Conservation (phyloP, 1,140 invertebrate species). For the Patella vulgata region DNA sequence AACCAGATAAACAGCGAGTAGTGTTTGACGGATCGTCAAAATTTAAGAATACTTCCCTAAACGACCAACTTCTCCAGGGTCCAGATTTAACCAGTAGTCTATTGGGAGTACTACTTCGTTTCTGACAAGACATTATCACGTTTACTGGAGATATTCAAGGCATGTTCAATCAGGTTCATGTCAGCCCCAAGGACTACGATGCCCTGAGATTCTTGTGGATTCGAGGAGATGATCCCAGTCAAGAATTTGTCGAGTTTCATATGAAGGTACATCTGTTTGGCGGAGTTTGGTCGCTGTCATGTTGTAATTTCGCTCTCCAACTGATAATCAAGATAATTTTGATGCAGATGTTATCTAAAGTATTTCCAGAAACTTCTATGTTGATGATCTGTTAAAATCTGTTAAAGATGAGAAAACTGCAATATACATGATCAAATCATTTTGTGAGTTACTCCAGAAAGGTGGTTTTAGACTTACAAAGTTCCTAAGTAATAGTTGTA, state of each 20-base stretch:
- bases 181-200: constrained; percentile 4
- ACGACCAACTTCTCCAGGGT: constrained; percentile 25
- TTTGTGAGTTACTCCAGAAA: neutral
- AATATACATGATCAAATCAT: constrained; percentile 3
- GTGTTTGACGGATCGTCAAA: too few relatives aligned
- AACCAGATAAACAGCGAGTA: too few relatives aligned
- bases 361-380: constrained; percentile 12
- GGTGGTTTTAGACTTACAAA: neutral
- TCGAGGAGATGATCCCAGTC: constrained; percentile 1
- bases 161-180: constrained; percentile 27
- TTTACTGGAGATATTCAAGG: constrained; percentile 22
- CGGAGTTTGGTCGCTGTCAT: constrained; percentile 9
- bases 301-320: constrained; percentile 10
- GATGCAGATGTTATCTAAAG: constrained; percentile 13
- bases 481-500: neutral
- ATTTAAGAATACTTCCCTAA: constrained; percentile 1
- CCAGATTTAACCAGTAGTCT: constrained; percentile 57
- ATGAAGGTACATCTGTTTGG: constrained; percentile 26
- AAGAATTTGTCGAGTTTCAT: constrained; percentile 12
- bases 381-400: constrained; percentile 7
- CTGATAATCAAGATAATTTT: neutral
- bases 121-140: constrained; percentile 20
- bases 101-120: constrained; percentile 32
- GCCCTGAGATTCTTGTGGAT: constrained; percentile 20
- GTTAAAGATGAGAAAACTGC: neutral